Conservation (phyloP, 1,140 invertebrate genomes). For the Achroia grisella region DNA sequence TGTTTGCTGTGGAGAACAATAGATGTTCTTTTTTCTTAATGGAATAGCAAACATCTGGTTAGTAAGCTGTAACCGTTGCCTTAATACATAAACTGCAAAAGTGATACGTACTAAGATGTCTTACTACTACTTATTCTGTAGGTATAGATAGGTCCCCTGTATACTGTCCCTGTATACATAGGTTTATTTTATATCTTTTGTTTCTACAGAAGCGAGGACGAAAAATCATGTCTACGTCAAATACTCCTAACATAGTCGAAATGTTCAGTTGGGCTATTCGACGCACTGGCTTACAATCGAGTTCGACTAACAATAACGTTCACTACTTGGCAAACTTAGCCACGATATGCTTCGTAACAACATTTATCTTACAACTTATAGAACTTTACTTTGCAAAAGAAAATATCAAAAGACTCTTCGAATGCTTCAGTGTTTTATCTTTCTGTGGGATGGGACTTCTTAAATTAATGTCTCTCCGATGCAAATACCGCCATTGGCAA, state of each 20-base stretch:
- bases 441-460: conserved; percentile 45
- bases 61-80: no score
- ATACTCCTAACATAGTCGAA: neutral
- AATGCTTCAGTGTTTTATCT: conserved; percentile 38
- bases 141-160: no score
- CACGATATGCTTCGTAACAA: conserved; percentile 27
- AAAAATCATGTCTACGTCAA: neutral
- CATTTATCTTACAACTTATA: conserved; percentile 28
- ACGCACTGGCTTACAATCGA: conserved; percentile 14
- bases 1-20: no score
- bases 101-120: no score
- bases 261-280: neutral
- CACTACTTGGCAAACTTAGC: conserved; percentile 23
- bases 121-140: no score
- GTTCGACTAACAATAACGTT: conserved; percentile 1
- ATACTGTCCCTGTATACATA: no score
- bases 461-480: conserved; percentile 29
- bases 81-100: no score
- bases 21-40: no score
- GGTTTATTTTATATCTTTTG: neutral
- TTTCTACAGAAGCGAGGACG: neutral
- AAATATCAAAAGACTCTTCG: conserved; percentile 32
- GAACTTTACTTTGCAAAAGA: conserved; percentile 23
- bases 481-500: conserved; percentile 22
- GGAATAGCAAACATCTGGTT: no score